Base-by-base conservation (phyloP, 2,113 vertebrate genomes). In the Microcebus lehilahytsara region DNA sequence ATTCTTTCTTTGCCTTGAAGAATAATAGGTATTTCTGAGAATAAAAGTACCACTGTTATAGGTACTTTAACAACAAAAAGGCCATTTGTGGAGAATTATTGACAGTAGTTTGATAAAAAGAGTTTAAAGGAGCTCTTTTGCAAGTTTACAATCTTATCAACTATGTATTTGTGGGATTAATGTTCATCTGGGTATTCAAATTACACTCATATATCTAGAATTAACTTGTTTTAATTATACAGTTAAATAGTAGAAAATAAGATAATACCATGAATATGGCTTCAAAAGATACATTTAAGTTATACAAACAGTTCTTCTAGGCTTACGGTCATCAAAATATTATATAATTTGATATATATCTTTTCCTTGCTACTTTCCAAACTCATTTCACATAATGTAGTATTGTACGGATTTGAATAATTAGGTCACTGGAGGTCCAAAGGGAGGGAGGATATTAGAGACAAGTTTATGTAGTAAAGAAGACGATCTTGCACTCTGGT, bases 391-490 rank as follows among this genome's bases (percentile, higher is more conserved):
- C 8, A 56, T 27, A 53, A 93, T 83, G 30, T 86, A 5, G 23
- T 91, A 22, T 86, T 93, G 13, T 62, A 69, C 30, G 4, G 19
- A 84, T 84, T 95, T 93, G 32, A 95, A 89, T 84, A 97, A 88
- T 84, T 88, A 93, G 69, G 77, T 91, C 77, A 72, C 77, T 83
- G 53, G n/a, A 64, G 91, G 30, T n/a, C 81, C 12, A 20, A 95
- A 91, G 19, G 66, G 23, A 87, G 6, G n/a, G 20, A 2, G 25
- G 23, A 81, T 86, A 90, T 87, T 77, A 83, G 51, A 77, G n/a
- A 91, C 13, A 85, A 96, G 34, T 80, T 92, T 79, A 85, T n/a
- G 53, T 89, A 96, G 27, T 20, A 91, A 79, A 85, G 37, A 72
- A 89, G 23, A 85, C 37, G 67, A 49, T 85, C 30, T 27, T 97